Percentiles rank a stretch among this genome's conserved stretches.
Evolutionary conservation across 1,140 invertebrate genomes (phyloP).

Genomic region (Cydia fagiglandana): DNA sequence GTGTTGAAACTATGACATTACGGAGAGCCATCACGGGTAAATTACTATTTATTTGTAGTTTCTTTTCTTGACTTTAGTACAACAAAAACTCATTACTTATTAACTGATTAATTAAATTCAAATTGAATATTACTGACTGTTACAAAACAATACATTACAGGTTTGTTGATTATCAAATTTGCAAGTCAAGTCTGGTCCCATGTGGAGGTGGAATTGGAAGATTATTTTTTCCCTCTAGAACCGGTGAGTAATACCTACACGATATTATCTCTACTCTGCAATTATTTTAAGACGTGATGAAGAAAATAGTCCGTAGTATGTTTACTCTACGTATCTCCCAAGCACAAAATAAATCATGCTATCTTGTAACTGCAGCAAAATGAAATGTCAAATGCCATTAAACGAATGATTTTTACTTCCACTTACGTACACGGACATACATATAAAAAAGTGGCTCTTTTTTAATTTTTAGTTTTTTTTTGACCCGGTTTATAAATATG

Average conservation of each 20-base stretch:
- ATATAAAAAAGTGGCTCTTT: too few relatives aligned
- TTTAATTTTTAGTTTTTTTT: too few relatives aligned
- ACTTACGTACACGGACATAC: background rate
- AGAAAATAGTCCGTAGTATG: too few relatives aligned
- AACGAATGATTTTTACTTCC: background rate
- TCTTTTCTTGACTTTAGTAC: background rate
- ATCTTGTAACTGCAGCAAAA: too few relatives aligned
- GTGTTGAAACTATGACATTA: conserved; percentile 56
- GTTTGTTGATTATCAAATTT: conserved; percentile 55
- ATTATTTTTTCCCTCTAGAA: conserved; percentile 74
- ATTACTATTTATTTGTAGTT: conserved; percentile 34
- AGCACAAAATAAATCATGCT: too few relatives aligned
- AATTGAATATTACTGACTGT: background rate
- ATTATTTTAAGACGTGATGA: too few relatives aligned
- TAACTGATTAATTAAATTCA: background rate
- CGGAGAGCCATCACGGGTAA: conserved; percentile 55
- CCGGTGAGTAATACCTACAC: conserved; percentile 52
- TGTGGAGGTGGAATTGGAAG: conserved; percentile 71
- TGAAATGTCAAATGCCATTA: too few relatives aligned
- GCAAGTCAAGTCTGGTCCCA: conserved; percentile 59
- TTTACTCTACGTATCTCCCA: too few relatives aligned
- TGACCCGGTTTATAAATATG: too few relatives aligned
- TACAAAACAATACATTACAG: conserved; percentile 44
- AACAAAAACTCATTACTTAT: background rate
- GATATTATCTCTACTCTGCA: too few relatives aligned